Conservation (phyloP, 2,888 invertebrate genomes). For the Metopia argyrocephala region DNA sequence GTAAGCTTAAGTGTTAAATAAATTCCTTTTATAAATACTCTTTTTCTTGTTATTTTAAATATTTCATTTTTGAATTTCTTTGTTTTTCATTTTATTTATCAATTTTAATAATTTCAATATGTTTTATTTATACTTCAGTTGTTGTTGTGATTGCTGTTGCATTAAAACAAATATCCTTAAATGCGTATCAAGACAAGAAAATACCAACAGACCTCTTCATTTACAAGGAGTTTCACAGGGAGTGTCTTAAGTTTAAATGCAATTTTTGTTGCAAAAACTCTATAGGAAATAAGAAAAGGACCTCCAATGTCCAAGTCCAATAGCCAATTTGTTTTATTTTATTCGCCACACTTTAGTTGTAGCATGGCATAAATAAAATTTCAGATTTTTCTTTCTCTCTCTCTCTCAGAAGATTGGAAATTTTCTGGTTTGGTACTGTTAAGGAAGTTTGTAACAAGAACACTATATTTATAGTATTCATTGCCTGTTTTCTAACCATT, state of each 20-base stretch:
- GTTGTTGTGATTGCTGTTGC: neutral
- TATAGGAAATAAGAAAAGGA: neutral
- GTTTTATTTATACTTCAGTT: conserved; percentile 40
- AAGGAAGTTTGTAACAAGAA: too few relatives aligned
- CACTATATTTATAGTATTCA: too few relatives aligned
- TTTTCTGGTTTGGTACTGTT: too few relatives aligned
- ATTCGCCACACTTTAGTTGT: neutral
- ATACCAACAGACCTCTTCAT: neutral
- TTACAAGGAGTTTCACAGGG: neutral
- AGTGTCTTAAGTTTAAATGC: conserved; percentile 3
- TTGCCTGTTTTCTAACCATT: too few relatives aligned
- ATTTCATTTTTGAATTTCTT: conserved; percentile 2
- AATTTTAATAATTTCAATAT: conserved; percentile 45
- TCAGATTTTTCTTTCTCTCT: too few relatives aligned
- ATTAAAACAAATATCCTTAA: neutral
- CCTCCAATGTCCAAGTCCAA: neutral
- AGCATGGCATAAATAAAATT: too few relatives aligned
- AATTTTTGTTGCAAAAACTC: conserved; percentile 10
- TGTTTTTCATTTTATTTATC: conserved; percentile 24
- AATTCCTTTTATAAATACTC: too few relatives aligned
- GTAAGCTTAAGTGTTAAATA: too few relatives aligned
- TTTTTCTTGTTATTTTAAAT: neutral
- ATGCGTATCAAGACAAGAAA: neutral
- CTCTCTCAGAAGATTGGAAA: too few relatives aligned
- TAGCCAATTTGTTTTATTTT: neutral